These are phyloP conservation scores for Alligator mississippiensis DNA, from an alignment of 2,113 vertebrate genomes.

Conservation along the genomic window DNA sequence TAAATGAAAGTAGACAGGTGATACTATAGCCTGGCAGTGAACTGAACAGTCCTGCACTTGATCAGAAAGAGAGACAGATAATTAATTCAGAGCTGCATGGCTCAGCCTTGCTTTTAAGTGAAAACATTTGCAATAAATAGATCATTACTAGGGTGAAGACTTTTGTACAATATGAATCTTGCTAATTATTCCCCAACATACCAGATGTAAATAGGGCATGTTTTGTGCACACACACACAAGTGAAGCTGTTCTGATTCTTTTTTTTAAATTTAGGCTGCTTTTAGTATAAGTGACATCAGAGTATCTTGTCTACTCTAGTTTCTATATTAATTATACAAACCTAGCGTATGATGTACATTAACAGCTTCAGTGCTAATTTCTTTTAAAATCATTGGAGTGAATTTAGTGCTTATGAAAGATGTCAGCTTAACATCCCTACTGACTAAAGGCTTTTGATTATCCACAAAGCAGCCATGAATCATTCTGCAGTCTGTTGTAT, in stretches of 20 bases:
- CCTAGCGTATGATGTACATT: rapidly evolving
- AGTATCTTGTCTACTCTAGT: neutral
- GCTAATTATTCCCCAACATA: neutral
- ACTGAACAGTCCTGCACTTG: neutral
- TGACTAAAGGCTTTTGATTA: neutral
- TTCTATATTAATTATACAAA: neutral
- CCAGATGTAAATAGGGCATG: neutral
- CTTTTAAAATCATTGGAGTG: neutral
- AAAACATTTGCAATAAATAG: conserved; percentile 10
- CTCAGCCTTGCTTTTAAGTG: conserved; percentile 9
- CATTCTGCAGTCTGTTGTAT: neutral
- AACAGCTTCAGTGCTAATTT: neutral
- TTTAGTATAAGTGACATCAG: neutral
- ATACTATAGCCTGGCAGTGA: neutral
- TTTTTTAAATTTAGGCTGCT: neutral
- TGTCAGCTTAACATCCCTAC: neutral
- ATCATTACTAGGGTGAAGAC: neutral
- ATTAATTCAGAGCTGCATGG: neutral
- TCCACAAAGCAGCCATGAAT: neutral
- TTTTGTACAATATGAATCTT: neutral
- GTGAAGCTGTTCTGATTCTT: neutral
- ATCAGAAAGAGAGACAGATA: conserved; percentile 11
- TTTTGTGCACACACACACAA: neutral
- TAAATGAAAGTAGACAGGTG: conserved; percentile 1
- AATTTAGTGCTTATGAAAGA: neutral